Evolutionary conservation across 2,113 vertebrate species (phyloP).

Genomic region (Leptobrachium leishanense): DNA sequence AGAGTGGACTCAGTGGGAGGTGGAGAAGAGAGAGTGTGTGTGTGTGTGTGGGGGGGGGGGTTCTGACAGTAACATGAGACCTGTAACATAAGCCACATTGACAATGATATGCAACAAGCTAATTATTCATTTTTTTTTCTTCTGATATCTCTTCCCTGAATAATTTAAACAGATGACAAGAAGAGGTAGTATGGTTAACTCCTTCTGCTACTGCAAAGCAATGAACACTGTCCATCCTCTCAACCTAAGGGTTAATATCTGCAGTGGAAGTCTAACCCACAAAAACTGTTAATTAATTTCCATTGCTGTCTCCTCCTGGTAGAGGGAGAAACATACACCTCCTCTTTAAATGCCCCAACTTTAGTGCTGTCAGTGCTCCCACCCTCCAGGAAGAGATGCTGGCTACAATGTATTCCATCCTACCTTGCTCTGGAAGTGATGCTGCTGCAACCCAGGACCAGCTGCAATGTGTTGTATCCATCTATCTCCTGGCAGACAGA

Average conservation of each 20-base stretch:
- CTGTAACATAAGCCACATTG: not conserved
- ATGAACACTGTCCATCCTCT: not conserved
- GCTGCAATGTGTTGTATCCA: slow-evolving; percentile 65
- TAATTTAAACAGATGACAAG: not conserved
- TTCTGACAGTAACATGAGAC: not conserved
- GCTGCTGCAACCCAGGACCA: slow-evolving; percentile 50
- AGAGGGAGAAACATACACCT: not conserved
- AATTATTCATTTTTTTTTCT: not conserved
- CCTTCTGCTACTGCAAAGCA: not conserved
- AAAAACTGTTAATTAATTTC: slow-evolving; percentile 3
- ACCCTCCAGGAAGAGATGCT: not conserved
- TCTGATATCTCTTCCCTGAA: not conserved
- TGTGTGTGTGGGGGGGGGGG: not conserved
- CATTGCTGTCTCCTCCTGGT: not conserved
- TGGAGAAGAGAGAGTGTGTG: too few relatives aligned
- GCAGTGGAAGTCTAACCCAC: not conserved
- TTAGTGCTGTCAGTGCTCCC: not conserved
- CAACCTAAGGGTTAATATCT: not conserved
- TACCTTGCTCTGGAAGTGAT: slow-evolving; percentile 60
- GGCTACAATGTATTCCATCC: slow-evolving; percentile 34
- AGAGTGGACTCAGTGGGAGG: not conserved
- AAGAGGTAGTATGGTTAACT: not conserved
- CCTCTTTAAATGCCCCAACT: slow-evolving; percentile 5
- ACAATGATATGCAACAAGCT: not conserved
- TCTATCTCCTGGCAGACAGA: slow-evolving; percentile 58